Base-by-base conservation (phyloP, 2,113 vertebrate species). In the Polypterus bichir region DNA sequence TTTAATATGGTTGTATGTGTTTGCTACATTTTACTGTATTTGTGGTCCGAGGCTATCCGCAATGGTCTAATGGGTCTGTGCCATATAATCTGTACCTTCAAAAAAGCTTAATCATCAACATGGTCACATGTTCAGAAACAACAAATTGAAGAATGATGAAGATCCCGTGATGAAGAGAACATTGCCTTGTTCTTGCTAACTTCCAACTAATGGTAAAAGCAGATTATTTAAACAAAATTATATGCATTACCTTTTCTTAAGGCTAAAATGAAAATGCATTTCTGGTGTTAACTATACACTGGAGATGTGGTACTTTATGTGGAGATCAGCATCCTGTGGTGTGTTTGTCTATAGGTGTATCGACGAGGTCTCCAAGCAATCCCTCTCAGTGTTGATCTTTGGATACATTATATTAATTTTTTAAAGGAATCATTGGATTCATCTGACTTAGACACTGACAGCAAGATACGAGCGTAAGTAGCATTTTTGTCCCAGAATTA, bases 371-470 rank as follows among this genome's bases (percentile, higher is more conserved):
- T 99, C 69, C 93, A 97, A 81, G 96, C 92, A 70, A 95, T 99
- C 75, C 94, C 96, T 66, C 92, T 99, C 73, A 99, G 96, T 68
- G 93, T 98, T 72, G 96, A 99, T 74, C 88, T 99, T 64, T 99
- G 96, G 96, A 84, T 99, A 74, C 95, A 97, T 78, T 99, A 97
- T 77, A 86, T 99, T 77, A 89, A 92, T 75, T 99, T 90, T 82
- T 79, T 98, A 70, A 96, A 93, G 78, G 96, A 99, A 66, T 96
- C 94, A 10, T 78, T 97, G 61, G 96, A 99, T 73, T 77, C 77
- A 54, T 79, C 54, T 57, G 90, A 94, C 57, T 83, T 87, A 3
- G 93, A 97, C 65, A 92, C 92, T 0, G 86, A 86, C 65, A 86
- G 73, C 54, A 93, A 89, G 51, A 83, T 99, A 68, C 72, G 93